These are phyloP conservation scores for Zaprionus capensis DNA, from an alignment of 1,140 invertebrate species.

Conservation along the genomic window DNA sequence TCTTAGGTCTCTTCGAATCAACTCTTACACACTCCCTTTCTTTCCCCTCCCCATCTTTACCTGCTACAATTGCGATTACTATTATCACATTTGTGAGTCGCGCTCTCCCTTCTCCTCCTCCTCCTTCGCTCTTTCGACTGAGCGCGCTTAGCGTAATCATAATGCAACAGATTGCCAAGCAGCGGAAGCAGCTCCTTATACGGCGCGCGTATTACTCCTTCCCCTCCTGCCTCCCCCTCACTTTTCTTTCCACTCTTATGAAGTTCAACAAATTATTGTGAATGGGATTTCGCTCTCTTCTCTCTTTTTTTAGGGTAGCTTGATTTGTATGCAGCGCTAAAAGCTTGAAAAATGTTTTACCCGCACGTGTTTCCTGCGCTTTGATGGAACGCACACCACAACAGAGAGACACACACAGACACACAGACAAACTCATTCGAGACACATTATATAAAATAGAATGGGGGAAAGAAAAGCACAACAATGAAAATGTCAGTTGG, in stretches of 20 bases:
- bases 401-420: conserved; percentile 32
- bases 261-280: conserved; percentile 82
- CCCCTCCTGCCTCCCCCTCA: not conserved
- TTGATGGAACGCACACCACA: conserved; percentile 61
- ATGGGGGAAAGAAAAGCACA: conserved; percentile 73
- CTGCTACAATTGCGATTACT: conserved; percentile 33
- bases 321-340: conserved; percentile 83
- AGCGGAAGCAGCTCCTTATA: conserved; percentile 25
- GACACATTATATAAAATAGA: conserved; percentile 80
- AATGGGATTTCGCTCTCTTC: conserved; percentile 58
- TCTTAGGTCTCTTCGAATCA: not conserved
- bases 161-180: conserved; percentile 74
- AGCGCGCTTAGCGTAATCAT: conserved; percentile 51
- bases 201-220: not conserved
- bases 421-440: conserved; percentile 47
- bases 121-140: conserved; percentile 24
- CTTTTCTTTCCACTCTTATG: conserved; percentile 58
- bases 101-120: not conserved
- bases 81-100: conserved; percentile 30
- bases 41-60: not conserved
- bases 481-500: conserved; percentile 77
- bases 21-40: not conserved
- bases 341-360: conserved; percentile 82
- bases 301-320: conserved; percentile 62
- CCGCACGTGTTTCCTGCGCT: conserved; percentile 81